Base-by-base conservation (phyloP, 2,888 invertebrate genomes). In the Pollenia griseotomentosa region DNA sequence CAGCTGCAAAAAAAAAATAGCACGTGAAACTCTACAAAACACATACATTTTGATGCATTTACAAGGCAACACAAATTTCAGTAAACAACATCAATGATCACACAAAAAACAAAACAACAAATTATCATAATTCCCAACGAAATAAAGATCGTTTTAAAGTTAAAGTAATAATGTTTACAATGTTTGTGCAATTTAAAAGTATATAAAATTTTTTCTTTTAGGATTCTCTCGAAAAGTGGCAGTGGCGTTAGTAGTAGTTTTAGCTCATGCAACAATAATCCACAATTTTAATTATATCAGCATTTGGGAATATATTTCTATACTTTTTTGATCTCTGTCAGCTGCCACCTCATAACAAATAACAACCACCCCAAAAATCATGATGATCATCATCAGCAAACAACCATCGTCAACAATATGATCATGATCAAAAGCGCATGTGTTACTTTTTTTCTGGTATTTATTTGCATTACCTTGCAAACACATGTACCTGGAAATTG, bases 401-500 rank as follows among this genome's bases (percentile, higher is more conserved):
- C 48, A 77, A 33, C 33, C 33, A 33, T 33, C 33, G 6, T 53
- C 61, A 71, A 19, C 57, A 80, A 79, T 71, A 33, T 61, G 85
- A 71, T 70, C 75, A 61, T 63, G 65, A 75, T 79, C 53, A 63
- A 79, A 71, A 71, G 86, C 89, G 89, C 90, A 88, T 88, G 90
- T 89, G 88, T 57, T 85, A 77, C 66, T 83, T 77, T 70, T 77
- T 14, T 77, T 73, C 83, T 61, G 57, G 40, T 83, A 70, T 70
- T 66, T 88, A 88, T 89, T 90, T 89, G 88, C 89, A 89, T 90
- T 90, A 90, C 86, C 87, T 78, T 81, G 84, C 74, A 84, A 74
- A 82, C 81, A 81, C 74, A 75, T 78, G 83, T 80, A 81, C 78
- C 79, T 83, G 87, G 84, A 81, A 87, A 33, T 68, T 59, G 14